A percentile compares a stretch with the other conserved stretches of the same genome.
Evolutionary conservation across 2,113 vertebrate genomes (phyloP).

Genomic region (Poicephalus gulielmi): DNA sequence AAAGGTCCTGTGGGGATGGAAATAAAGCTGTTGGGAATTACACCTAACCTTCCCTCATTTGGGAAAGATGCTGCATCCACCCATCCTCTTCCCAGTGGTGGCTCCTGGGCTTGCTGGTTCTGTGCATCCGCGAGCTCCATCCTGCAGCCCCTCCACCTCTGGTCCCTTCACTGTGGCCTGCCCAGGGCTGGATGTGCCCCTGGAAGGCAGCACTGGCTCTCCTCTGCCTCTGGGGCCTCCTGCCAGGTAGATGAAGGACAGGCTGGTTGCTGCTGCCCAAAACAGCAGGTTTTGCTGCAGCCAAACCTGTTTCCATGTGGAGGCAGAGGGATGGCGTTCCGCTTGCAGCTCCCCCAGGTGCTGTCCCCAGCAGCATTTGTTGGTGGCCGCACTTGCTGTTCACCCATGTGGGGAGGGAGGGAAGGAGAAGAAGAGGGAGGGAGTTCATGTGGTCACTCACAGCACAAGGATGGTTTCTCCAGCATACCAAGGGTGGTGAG

Average conservation of each 20-base stretch:
- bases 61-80: not conserved
- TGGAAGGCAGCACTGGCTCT: not conserved
- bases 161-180: rapidly evolving
- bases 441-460: not conserved
- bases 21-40: not conserved
- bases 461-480: not conserved
- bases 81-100: too few species aligned
- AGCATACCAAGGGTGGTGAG: not conserved
- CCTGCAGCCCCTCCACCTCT: not conserved
- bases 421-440: not conserved
- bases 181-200: not conserved
- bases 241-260: not conserved
- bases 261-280: not conserved
- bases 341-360: not conserved
- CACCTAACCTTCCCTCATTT: not conserved
- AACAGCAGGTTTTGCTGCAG: not conserved
- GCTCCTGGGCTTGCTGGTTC: not conserved
- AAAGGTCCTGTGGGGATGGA: not conserved
- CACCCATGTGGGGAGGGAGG: too few species aligned
- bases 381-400: not conserved
- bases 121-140: not conserved
- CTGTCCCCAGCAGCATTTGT: not conserved
- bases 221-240: not conserved
- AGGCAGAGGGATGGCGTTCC: rapidly evolving
- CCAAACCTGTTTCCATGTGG: rapidly evolving